A percentile compares a stretch with the other conserved stretches of the same genome.
phyloP scores from a whole-genome alignment of 1,140 invertebrate genomes.

The Calosoma granatense region DNA sequence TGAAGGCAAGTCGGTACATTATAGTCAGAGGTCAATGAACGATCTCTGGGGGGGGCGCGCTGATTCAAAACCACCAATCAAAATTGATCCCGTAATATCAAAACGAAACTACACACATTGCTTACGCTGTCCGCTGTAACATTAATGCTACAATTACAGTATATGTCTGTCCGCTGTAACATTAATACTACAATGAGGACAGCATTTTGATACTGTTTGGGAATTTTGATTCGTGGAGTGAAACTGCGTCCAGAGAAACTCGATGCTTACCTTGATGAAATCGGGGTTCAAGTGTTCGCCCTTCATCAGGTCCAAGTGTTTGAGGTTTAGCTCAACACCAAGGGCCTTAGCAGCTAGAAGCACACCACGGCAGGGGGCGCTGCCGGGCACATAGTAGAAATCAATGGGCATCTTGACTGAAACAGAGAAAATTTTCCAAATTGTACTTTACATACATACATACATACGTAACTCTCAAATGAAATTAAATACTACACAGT shows the following conservation, averaged over 20 bases:
- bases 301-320: slow-evolving; percentile 46
- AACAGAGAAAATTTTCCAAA: neutral
- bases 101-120: no score
- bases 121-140: no score
- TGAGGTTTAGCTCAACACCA: slow-evolving; percentile 57
- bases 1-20: no score
- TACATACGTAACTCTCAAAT: no score
- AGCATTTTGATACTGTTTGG: slow-evolving; percentile 55
- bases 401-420: slow-evolving; percentile 32
- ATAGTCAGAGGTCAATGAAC: no score
- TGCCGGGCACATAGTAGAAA: slow-evolving; percentile 44
- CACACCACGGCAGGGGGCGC: slow-evolving; percentile 50
- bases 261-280: slow-evolving; percentile 54
- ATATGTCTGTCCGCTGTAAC: no score
- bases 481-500: no score
- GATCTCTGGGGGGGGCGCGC: no score
- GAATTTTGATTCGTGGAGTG: slow-evolving; percentile 60
- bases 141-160: no score
- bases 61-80: no score
- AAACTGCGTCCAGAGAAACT: slow-evolving; percentile 36
- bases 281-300: slow-evolving; percentile 61
- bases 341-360: slow-evolving; percentile 52
- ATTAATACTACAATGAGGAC: no score
- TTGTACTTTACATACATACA: neutral
- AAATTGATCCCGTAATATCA: no score